Percentiles rank a stretch among this genome's conserved stretches.
phyloP scores from a whole-genome alignment of 2,888 invertebrate species.

The Drosophila buzzatii region DNA sequence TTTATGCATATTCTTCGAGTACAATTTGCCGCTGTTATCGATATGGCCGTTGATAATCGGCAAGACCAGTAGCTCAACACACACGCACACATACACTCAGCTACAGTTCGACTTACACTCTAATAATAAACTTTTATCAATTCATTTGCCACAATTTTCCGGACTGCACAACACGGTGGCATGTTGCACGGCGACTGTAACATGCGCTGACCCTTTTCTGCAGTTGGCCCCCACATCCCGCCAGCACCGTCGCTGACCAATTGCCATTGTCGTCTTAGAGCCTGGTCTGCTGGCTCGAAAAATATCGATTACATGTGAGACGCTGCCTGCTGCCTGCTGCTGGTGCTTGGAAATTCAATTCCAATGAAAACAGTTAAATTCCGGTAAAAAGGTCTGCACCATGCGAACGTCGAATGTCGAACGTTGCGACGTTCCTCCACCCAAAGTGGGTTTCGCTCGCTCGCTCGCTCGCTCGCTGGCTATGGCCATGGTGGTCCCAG shows the following conservation, averaged over 20 bases:
- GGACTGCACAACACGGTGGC: slow-evolving; percentile 65
- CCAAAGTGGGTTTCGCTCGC: slow-evolving; percentile 65
- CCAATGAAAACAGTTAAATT: slow-evolving; percentile 79
- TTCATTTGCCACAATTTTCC: slow-evolving; percentile 62
- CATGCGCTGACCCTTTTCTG: slow-evolving; percentile 64
- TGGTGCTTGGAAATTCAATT: slow-evolving; percentile 69
- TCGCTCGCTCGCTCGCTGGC: neutral
- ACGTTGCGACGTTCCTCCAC: slow-evolving; percentile 46
- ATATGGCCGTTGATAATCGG: slow-evolving; percentile 59
- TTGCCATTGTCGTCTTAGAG: slow-evolving; percentile 52
- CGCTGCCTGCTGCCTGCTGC: slow-evolving; percentile 30
- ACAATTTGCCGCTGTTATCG: slow-evolving; percentile 52
- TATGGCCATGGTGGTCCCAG: slow-evolving; percentile 77
- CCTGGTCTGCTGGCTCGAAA: slow-evolving; percentile 70
- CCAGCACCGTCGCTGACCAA: slow-evolving; percentile 23
- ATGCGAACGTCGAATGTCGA: slow-evolving; percentile 61
- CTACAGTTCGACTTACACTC: slow-evolving; percentile 10
- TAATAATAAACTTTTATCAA: slow-evolving; percentile 71
- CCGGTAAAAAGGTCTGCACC: slow-evolving; percentile 75
- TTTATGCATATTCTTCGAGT: slow-evolving; percentile 61
- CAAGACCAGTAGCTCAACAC: slow-evolving; percentile 70
- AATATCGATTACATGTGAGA: slow-evolving; percentile 81
- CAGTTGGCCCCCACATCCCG: slow-evolving; percentile 4
- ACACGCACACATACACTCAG: slow-evolving; percentile 8
- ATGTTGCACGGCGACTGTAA: slow-evolving; percentile 57